Evolutionary conservation across 2,888 invertebrate species (phyloP), one percentile per base, ranked within the genome.

Genomic region (Incurvaria masculella): DNA sequence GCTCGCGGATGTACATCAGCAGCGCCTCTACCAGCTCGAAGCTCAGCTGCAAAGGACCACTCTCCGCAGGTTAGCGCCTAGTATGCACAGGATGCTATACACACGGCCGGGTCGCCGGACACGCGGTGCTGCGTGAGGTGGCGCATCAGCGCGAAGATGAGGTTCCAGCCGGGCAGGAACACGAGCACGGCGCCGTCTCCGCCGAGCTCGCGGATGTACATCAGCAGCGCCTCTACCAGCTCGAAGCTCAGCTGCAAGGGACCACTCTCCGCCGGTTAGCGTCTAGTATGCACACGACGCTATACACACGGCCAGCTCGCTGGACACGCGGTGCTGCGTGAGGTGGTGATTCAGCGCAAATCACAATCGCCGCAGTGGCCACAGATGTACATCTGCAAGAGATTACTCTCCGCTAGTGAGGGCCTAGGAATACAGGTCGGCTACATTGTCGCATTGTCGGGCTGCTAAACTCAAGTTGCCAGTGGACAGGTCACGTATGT

Each of bases 161-260:
- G 76, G 74, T 95, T 97, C 98, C 98, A 98, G 0, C 98, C 98
- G 0, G 98, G 97, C 1, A 98, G 76, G 67, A 98, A 99, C 2
- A 98, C 80, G 1, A 98, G 76, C 1, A 98, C 87, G 0, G 98
- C 94, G 0, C 98, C 98, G 0, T 88, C 86, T 23, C 85, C 79
- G 18, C 70, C 65, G 55, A 83, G 72, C 0, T 59, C 59, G 49
- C 78, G 80, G 42, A 92, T 88, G 60, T 89, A 81, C 6, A 68
- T 59, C 14, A 92, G 65, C 0, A 98, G 68, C 0, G 89, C 78
- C 72, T 96, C 96, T 52, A 98, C 88, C 6, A 98, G 76, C 64
- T 97, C 97, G 66, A 97, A 96, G 58, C 91, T 92, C 53, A 94
- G 79, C 79, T 79, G 61, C n/a, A 57, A 55, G 44, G 6, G 40